Evolutionary conservation across 1,140 invertebrate species (phyloP), one percentile per base, ranked within the genome.

Genomic region (Monochamus saltuarius): DNA sequence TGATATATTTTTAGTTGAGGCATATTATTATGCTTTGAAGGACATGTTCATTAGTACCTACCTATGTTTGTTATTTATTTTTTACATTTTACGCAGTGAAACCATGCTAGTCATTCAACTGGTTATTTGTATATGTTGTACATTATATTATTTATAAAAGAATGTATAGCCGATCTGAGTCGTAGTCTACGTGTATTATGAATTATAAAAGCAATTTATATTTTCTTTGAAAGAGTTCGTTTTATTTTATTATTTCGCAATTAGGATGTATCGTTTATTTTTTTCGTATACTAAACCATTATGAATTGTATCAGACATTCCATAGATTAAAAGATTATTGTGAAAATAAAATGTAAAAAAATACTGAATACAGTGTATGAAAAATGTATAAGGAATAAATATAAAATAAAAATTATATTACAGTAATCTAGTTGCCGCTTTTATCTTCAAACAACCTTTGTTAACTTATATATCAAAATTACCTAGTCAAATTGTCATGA

Each of bases 41-140:
- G 14, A 50, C 8, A 38, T 47, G 37, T 49, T 57, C 34, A 38
- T 50, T 57, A 57, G 58, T 61, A 61, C 52, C 51, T 63, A 59
- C n/a, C 22, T 29, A 29, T 29, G 19, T 61, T 65, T 65, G 64
- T 65, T 65, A 65, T 65, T 65, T 65, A 65, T 65, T 65, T 62
- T 65, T 64, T 55, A 55, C 52, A 59, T 64, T 58, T 61, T 64
- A 56, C 17, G 59, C 63, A 65, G 62, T 52, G 53, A 66, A 67
- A 58, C 59, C 60, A 66, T 74, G 70, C 72, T 74, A 74, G 72
- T 74, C 72, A 73, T 63, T 70, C 61, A 69, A 68, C 55, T 67
- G 66, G 66, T 72, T 72, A 67, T 66, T 70, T 73, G 67, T 73
- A 73, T 65, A 73, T 67, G 64, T 71, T 73, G 71, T 73, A 73